These are phyloP conservation scores for Hirudinaria manillensis DNA, from an alignment of 2,888 invertebrate species.

Conservation along the genomic window DNA sequence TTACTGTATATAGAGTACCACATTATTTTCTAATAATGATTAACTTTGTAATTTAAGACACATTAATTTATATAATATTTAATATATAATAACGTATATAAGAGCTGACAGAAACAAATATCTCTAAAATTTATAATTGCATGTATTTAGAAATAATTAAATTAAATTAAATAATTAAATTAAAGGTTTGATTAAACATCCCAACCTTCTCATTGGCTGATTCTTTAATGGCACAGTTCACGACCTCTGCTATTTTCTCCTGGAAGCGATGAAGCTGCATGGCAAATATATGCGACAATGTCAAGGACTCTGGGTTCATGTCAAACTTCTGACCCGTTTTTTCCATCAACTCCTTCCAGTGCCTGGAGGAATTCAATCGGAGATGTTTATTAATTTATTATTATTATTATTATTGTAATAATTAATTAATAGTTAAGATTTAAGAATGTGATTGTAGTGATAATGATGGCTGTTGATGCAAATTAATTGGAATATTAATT, in stretches of 20 bases:
- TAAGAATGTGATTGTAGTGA: neutral
- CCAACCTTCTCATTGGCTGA: slow-evolving; percentile 74
- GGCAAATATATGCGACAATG: slow-evolving; percentile 81
- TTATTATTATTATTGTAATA: too few relatives aligned
- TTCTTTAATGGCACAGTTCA: slow-evolving; percentile 82
- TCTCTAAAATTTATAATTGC: neutral
- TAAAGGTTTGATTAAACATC: neutral
- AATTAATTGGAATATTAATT: too few relatives aligned
- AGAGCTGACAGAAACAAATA: too few relatives aligned
- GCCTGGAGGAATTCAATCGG: slow-evolving; percentile 56
- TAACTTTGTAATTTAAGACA: too few relatives aligned
- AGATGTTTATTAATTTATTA: neutral
- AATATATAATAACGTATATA: neutral
- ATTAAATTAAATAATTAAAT: too few relatives aligned
- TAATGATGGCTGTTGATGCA: neutral
- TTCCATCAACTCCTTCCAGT: slow-evolving; percentile 81
- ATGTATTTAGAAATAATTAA: neutral
- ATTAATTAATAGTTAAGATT: neutral
- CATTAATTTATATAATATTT: neutral
- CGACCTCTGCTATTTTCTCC: slow-evolving; percentile 77
- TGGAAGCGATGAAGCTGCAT: slow-evolving; percentile 79
- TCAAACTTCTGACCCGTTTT: slow-evolving; percentile 77
- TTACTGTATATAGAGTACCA: too few relatives aligned
- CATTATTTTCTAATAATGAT: too few relatives aligned
- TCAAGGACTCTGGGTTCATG: slow-evolving; percentile 81